A percentile compares a stretch with the other conserved stretches of the same genome.
Evolutionary conservation across 2,888 invertebrate species (phyloP).

Genomic region (Desoria tigrina): DNA sequence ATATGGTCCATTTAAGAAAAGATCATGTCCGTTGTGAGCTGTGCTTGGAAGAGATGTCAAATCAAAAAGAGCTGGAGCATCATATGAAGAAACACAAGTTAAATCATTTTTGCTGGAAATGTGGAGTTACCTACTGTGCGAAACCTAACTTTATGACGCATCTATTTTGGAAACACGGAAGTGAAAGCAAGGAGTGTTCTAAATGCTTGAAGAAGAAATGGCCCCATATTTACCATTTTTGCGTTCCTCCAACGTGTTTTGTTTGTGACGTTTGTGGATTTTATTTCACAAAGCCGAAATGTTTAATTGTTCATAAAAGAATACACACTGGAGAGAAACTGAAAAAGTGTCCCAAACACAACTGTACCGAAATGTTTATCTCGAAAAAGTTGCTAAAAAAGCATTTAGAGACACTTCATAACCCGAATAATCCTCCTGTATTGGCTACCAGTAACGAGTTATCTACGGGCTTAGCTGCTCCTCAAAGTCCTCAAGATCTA

Average conservation of each 20-base stretch:
- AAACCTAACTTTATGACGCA: constrained; percentile 86
- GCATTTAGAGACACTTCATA: constrained; percentile 60
- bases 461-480: background rate
- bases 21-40: constrained; percentile 84
- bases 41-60: constrained; percentile 77
- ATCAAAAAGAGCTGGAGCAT: constrained; percentile 76
- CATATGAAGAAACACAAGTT: constrained; percentile 90
- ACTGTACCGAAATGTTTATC: constrained; percentile 77
- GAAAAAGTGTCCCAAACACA: constrained; percentile 66
- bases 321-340: constrained; percentile 72
- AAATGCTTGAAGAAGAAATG: constrained; percentile 85
- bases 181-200: constrained; percentile 81
- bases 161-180: constrained; percentile 89
- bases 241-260: constrained; percentile 76
- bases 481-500: background rate
- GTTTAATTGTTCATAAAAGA: constrained; percentile 80
- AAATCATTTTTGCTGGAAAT: constrained; percentile 81
- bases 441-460: background rate
- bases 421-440: constrained; percentile 3
- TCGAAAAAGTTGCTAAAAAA: constrained; percentile 75
- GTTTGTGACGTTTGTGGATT: constrained; percentile 78
- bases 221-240: constrained; percentile 90
- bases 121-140: constrained; percentile 83
- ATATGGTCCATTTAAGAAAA: constrained; percentile 84
- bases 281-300: constrained; percentile 73